Evolutionary conservation across 2,888 invertebrate genomes (phyloP), one percentile per base, ranked within the genome.

Genomic region (Philhelius pedissequus): DNA sequence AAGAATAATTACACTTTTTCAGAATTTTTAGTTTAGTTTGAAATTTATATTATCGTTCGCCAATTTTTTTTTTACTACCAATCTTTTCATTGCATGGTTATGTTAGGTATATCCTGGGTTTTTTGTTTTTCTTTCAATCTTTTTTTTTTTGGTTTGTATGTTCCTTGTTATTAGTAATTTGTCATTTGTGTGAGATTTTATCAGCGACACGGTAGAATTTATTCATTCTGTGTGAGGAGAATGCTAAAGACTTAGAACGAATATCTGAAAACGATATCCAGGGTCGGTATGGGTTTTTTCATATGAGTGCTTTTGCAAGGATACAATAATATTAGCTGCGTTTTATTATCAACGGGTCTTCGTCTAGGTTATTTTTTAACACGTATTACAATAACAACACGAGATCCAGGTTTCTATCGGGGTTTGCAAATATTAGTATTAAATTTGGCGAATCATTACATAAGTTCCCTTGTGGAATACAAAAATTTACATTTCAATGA

Each of bases 151-250:
- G 32, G 30, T 54, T 18, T 32, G 4, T 48, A 25, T 45, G 9
- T 60, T 56, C 15, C 48, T 78, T 66, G 73, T 62, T 74, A 74
- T 74, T 80, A 48, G 79, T 74, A 69, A 80, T 80, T 79, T 79
- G 74, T 79, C 79, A 74, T 74, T 80, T 80, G 79, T 68, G 74
- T 69, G 68, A 62, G 68, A 80, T 80, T 54, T 62, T 80, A 80
- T 80, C 79, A 56, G 40, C 70, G 75, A 50, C 62, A 75, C 64
- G 32, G 64, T 80, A 64, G 75, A 75, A 80, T 56, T 80, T 80
- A 80, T 80, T 70, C 69, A 80, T 80, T 27, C 60, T 43, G 43
- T 64, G 48, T 22, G 20, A 32, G 35, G 32, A 22, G 64, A 32
- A 32, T 64, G n/a, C 8, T 6, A 13, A 56, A 56, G 56, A 56